phyloP scores from a whole-genome alignment of 2,797 vertebrate genomes.

The Lindbergichthys nudifrons region DNA sequence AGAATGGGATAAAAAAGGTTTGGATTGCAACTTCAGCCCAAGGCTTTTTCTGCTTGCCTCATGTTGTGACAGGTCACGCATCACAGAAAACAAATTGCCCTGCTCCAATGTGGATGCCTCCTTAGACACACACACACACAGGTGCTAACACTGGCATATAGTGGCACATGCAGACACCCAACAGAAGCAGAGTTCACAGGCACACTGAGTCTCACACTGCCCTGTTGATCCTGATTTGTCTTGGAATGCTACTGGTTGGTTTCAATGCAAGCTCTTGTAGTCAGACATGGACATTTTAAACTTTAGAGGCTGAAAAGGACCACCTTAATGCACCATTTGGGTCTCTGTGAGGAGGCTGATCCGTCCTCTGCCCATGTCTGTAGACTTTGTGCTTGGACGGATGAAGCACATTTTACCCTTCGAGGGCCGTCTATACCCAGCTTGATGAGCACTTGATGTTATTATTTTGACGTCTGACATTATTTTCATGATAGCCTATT shows the following conservation, averaged over 20 bases:
- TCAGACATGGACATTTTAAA: neutral
- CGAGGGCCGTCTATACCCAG: neutral
- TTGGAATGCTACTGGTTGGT: neutral
- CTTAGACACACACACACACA: conserved; percentile 22
- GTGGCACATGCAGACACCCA: conserved; percentile 13
- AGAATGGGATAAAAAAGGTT: conserved; percentile 45
- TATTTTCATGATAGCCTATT: neutral
- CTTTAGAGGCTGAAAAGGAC: neutral
- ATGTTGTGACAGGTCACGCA: conserved; percentile 57
- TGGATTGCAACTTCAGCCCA: conserved; percentile 46
- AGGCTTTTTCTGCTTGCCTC: conserved; percentile 47
- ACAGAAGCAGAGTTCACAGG: conserved; percentile 12
- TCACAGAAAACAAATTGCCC: conserved; percentile 54
- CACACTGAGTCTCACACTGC: neutral
- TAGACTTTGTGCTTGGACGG: neutral
- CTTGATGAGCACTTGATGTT: neutral
- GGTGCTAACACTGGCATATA: conserved; percentile 20
- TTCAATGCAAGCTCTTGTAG: conserved; percentile 2
- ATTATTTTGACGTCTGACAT: neutral
- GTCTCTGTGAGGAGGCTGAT: neutral
- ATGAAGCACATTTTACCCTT: neutral
- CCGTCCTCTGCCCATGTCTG: neutral
- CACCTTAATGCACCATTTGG: conserved; percentile 1
- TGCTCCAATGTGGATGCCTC: conserved; percentile 32
- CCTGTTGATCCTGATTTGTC: neutral